These are phyloP conservation scores for Busseola fusca DNA, from an alignment of 2,888 invertebrate genomes.

Conservation along the genomic window DNA sequence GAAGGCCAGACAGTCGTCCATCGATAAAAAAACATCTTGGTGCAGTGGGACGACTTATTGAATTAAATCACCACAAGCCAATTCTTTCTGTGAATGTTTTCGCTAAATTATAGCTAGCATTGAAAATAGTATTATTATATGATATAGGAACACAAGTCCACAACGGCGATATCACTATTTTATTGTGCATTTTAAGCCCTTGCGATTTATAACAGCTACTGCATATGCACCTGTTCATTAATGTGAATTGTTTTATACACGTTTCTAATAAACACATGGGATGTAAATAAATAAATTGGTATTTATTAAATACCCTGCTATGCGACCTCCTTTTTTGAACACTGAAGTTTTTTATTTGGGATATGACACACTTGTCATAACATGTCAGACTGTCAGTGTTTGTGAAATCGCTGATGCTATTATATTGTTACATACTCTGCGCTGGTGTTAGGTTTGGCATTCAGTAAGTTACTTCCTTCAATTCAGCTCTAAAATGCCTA, in stretches of 20 bases:
- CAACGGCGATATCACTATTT: not conserved
- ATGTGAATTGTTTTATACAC: slow-evolving; percentile 25
- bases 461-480: not conserved
- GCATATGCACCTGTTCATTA: not conserved
- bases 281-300: slow-evolving; percentile 2
- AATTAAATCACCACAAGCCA: not conserved
- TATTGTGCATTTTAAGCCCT: slow-evolving; percentile 8
- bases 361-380: slow-evolving; percentile 31
- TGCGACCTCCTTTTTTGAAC: slow-evolving; percentile 11
- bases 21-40: not conserved
- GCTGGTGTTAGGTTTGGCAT: not conserved
- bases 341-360: not conserved
- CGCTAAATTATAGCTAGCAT: not conserved
- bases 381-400: slow-evolving; percentile 1
- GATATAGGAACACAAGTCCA: not conserved
- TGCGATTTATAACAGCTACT: slow-evolving; percentile 8
- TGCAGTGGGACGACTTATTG: not conserved
- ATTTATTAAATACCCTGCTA: slow-evolving; percentile 13
- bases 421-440: no score
- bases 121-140: slow-evolving; percentile 9
- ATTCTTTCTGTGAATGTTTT: not conserved
- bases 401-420: not conserved
- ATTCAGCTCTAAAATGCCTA: slow-evolving; percentile 28
- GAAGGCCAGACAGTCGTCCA: not conserved
- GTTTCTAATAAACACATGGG: slow-evolving; percentile 23